Percentiles rank a stretch among this genome's conserved stretches.
These are phyloP conservation scores for Artemia sinica DNA, from an alignment of 2,888 invertebrate genomes.

Conservation along the genomic window DNA sequence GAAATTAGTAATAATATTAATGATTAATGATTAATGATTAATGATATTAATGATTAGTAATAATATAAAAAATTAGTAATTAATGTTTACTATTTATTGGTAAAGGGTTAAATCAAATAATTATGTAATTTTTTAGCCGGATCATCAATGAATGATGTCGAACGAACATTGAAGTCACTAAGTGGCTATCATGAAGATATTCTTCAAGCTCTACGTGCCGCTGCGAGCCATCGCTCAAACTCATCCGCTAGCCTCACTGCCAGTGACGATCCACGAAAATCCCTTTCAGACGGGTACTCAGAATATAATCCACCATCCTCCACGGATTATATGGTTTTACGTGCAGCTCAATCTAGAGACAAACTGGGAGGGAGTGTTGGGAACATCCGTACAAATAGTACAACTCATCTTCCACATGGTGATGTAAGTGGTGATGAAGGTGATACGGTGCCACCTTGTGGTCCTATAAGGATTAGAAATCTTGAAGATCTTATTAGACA, in stretches of 20 bases:
- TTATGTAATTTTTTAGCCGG: constrained; percentile 24
- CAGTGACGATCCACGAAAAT: constrained; percentile 49
- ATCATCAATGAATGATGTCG: constrained; percentile 33
- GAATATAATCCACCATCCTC: constrained; percentile 28
- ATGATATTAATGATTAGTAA: too few relatives aligned
- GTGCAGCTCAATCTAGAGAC: constrained; percentile 44
- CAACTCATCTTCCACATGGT: constrained; percentile 21
- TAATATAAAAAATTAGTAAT: too few relatives aligned
- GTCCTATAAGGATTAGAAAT: constrained; percentile 70
- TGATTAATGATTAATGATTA: too few relatives aligned
- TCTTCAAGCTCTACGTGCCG: constrained; percentile 70
- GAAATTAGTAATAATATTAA: too few relatives aligned
- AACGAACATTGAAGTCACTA: constrained; percentile 66
- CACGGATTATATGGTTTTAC: constrained; percentile 27
- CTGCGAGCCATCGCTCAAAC: constrained; percentile 34
- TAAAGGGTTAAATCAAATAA: too few relatives aligned
- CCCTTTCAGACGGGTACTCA: constrained; percentile 41
- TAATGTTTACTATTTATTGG: too few relatives aligned
- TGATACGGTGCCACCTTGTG: constrained; percentile 51
- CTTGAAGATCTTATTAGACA: constrained; percentile 76
- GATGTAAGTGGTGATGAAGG: constrained; percentile 49
- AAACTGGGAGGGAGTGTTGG: constrained; percentile 47
- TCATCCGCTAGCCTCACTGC: constrained; percentile 44
- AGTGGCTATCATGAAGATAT: constrained; percentile 86
- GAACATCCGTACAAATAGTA: constrained; percentile 22